These are phyloP conservation scores for Salvelinus alpinus DNA, from an alignment of 2,113 vertebrate species.

Conservation along the genomic window DNA sequence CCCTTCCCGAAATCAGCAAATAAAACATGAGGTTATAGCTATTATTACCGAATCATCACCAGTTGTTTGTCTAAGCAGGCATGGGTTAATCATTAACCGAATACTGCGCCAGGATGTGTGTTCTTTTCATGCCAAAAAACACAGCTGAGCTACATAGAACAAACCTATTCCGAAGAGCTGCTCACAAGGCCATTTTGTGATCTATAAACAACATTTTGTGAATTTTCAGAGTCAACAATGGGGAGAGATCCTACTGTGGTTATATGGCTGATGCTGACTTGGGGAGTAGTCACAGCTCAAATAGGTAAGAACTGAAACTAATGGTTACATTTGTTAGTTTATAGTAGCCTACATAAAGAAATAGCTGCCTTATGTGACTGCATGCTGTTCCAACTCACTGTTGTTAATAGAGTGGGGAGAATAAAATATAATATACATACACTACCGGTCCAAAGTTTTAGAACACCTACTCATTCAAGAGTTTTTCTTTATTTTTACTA, in stretches of 20 bases:
- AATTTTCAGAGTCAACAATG: conserved; percentile 42
- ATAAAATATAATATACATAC: too few relatives aligned
- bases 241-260: neutral
- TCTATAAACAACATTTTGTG: too few relatives aligned
- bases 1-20: neutral
- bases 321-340: too few relatives aligned
- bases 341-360: neutral
- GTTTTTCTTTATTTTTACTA: too few relatives aligned
- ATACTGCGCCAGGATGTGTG: neutral
- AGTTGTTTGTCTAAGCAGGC: neutral
- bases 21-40: too few relatives aligned
- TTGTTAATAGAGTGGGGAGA: too few relatives aligned
- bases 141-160: neutral
- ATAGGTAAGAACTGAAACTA: conserved; percentile 47
- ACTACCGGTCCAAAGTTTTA: too few relatives aligned
- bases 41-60: neutral
- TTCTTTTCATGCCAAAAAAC: neutral
- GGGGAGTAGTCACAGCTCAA: conserved; percentile 48
- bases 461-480: too few relatives aligned
- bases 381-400: neutral
- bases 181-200: neutral
- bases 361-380: neutral
- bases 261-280: conserved; percentile 37
- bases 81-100: neutral
- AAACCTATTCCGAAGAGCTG: neutral